phyloP scores from a whole-genome alignment of 1,140 invertebrate genomes.

The Drosophila nebulosa region DNA sequence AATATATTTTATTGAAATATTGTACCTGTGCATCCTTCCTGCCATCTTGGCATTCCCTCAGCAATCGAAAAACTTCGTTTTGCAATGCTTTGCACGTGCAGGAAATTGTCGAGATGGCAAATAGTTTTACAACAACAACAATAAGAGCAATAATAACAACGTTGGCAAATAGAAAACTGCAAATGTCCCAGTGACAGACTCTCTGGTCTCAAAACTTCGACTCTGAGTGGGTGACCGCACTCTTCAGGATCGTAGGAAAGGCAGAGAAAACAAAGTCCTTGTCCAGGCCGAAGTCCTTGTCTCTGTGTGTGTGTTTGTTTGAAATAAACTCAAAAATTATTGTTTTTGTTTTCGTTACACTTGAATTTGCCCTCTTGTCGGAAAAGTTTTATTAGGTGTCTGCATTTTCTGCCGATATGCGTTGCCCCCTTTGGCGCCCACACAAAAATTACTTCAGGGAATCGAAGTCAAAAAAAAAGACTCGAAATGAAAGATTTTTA shows the following conservation, averaged over 20 bases:
- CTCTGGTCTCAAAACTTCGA: constrained; percentile 1
- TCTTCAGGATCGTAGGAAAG: background rate
- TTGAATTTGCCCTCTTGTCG: constrained; percentile 63
- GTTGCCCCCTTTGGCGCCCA: constrained; percentile 24
- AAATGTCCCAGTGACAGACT: constrained; percentile 70
- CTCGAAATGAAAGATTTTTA: constrained; percentile 55
- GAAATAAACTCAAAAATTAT: constrained; percentile 71
- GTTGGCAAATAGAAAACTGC: constrained; percentile 70
- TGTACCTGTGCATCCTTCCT: constrained; percentile 40
- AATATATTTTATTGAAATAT: constrained; percentile 76
- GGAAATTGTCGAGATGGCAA: constrained; percentile 78
- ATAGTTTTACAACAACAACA: constrained; percentile 69
- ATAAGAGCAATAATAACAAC: constrained; percentile 40
- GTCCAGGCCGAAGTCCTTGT: constrained; percentile 10
- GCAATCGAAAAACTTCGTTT: constrained; percentile 52
- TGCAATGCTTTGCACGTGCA: constrained; percentile 71
- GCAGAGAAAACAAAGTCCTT: background rate
- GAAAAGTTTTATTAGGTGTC: constrained; percentile 79
- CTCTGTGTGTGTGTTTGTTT: constrained; percentile 1
- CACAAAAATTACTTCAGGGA: constrained; percentile 65
- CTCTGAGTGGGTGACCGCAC: constrained; percentile 14
- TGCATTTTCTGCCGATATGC: constrained; percentile 70
- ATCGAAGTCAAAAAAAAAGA: constrained; percentile 24
- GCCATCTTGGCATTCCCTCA: background rate
- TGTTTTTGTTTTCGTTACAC: constrained; percentile 78